A percentile compares a stretch with the other conserved stretches of the same genome.
phyloP scores from a whole-genome alignment of 2,113 vertebrate species.

The Bufo gargarizans region DNA sequence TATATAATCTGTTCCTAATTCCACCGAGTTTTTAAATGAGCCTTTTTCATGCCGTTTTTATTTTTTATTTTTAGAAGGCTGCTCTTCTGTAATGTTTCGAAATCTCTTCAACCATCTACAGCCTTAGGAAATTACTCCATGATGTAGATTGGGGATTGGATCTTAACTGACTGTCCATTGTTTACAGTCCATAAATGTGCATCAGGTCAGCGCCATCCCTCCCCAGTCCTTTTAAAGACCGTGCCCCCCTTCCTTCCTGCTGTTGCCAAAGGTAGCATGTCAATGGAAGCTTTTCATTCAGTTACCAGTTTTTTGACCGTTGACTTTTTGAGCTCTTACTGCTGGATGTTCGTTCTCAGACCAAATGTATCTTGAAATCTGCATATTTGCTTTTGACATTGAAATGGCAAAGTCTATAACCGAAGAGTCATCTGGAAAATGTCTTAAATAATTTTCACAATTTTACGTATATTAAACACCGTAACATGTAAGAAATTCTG shows the following conservation, averaged over 20 bases:
- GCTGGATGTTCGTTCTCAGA: conserved; percentile 19
- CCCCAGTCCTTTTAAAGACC: background rate
- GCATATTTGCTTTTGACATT: background rate
- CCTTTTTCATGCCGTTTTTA: background rate
- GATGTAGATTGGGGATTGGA: background rate
- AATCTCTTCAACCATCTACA: background rate
- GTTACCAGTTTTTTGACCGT: conserved; percentile 8
- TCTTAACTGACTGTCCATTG: conserved; percentile 40
- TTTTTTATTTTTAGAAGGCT: background rate
- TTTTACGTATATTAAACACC: conserved; percentile 1
- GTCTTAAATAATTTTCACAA: conserved; percentile 19
- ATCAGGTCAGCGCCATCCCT: conserved; percentile 26
- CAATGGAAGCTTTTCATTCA: conserved; percentile 28
- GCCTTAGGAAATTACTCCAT: background rate
- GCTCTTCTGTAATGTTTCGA: background rate
- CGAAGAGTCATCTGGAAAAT: background rate
- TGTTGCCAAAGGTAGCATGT: conserved; percentile 38
- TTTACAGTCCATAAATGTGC: conserved; percentile 49
- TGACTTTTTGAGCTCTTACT: background rate
- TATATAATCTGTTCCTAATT: background rate
- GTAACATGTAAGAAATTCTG: background rate
- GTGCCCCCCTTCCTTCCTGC: background rate
- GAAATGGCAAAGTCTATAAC: background rate
- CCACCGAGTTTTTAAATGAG: background rate
- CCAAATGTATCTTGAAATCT: conserved; percentile 32